Base-by-base conservation (phyloP, 2,113 vertebrate genomes). In the Thermophis baileyi region DNA sequence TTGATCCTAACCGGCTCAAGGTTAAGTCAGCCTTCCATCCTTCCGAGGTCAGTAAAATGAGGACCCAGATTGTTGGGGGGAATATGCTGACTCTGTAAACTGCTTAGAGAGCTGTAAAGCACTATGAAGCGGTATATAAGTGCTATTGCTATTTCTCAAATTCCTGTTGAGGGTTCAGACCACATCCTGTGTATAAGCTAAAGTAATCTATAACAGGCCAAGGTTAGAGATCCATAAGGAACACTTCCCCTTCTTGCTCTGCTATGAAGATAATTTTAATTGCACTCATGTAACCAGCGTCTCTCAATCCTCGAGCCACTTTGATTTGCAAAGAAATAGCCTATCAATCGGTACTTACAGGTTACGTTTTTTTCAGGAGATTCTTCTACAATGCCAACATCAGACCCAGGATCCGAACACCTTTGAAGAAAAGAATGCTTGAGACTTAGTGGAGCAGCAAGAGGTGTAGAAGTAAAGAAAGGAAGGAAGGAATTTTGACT, bases 381-480 rank as follows among this genome's bases (percentile, higher is more conserved):
- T 94, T 99, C 99, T 95, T 99, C 99, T 57, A 99, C 98, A 85
- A 99, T 94, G 85, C 93, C 96, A 27, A 97, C 92, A 47, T 98
- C 98, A 93, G 93, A 97, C 12, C 96, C 97, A 86, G 98, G 97
- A 87, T 97, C 98, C 57, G 98, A 98, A 51, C 96, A 98, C 95
- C 99, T 99, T 90, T 55, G 27, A 74, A 93, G 8, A 94, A 95
- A 81, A 40, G 95, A 93, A 2, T 0, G 0, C 53, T 94, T 85
- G 85, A 10, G 25, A 91, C 3, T 96, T 85, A 49, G 7, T 25
- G 24, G 6, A 92, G 91, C 5, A 2, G n/a, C 1, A 89, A 30
- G 89, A 12, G 3, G 0, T 22, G 3, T 93, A 53, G 25, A 47
- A 87, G 8, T 7, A 20, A 91, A 18, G 74, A 0, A 90, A 69